These are phyloP conservation scores for Odontesthes bonariensis DNA, from an alignment of 2,113 vertebrate species.

Conservation along the genomic window DNA sequence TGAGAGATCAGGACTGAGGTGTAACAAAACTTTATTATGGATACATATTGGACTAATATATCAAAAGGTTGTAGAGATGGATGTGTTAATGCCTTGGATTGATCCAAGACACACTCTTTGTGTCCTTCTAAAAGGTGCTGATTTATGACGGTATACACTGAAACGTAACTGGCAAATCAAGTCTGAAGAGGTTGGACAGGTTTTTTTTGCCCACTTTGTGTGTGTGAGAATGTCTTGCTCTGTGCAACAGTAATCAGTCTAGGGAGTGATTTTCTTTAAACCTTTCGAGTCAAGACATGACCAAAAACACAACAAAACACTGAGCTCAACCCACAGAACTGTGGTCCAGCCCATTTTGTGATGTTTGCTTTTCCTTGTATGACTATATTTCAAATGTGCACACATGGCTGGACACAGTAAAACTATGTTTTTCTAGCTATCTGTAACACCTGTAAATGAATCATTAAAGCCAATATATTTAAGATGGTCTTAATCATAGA, in stretches of 20 bases:
- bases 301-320: slow-evolving; percentile 17
- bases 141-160: slow-evolving; percentile 10
- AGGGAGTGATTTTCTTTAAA: slow-evolving; percentile 37
- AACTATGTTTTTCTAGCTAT: not conserved
- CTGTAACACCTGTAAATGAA: not conserved
- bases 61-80: too few species aligned
- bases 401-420: not conserved
- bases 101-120: too few species aligned
- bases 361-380: not conserved
- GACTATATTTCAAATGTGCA: not conserved
- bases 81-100: not conserved
- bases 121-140: not conserved
- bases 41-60: too few species aligned
- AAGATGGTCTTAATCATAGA: too few species aligned
- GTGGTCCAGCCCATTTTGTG: slow-evolving; percentile 27
- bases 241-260: slow-evolving; percentile 7
- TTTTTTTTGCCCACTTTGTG: slow-evolving; percentile 54
- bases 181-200: slow-evolving; percentile 69
- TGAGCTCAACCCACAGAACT: slow-evolving; percentile 55
- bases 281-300: slow-evolving; percentile 68
- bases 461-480: too few species aligned
- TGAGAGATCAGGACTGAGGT: too few species aligned
- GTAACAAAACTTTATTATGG: too few species aligned
- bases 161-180: slow-evolving; percentile 60
- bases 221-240: slow-evolving; percentile 19